A percentile compares a stretch with the other conserved stretches of the same genome.
Conservation (phyloP, 2,113 vertebrate genomes). For the Ibidorhyncha struthersii region DNA sequence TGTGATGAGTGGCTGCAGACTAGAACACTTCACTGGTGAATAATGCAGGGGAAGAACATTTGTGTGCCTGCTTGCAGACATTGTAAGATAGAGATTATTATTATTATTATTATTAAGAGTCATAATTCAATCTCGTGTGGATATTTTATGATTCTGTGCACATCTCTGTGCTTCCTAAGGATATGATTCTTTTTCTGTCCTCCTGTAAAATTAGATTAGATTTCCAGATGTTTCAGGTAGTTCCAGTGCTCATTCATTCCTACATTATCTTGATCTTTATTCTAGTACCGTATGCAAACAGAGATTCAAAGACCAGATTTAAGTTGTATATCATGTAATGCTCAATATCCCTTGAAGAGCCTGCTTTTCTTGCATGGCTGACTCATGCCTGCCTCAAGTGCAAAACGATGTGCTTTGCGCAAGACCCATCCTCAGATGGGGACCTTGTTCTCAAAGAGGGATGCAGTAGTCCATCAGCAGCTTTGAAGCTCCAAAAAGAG, state of each 20-base stretch:
- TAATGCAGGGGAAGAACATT: background rate
- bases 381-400: conserved; percentile 1
- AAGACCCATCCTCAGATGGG: background rate
- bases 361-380: conserved; percentile 15
- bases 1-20: background rate
- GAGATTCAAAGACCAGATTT: conserved; percentile 21
- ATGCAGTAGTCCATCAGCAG: background rate
- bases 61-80: background rate
- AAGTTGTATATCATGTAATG: conserved; percentile 6
- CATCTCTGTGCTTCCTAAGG: background rate
- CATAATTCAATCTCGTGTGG: background rate
- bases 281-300: background rate
- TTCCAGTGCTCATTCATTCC: conserved; percentile 17
- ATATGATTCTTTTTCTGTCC: background rate
- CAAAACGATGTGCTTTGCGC: background rate
- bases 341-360: background rate
- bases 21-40: background rate
- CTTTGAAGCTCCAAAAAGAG: background rate
- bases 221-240: background rate
- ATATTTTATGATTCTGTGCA: background rate
- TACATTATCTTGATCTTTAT: conserved; percentile 23
- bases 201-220: background rate
- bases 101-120: background rate
- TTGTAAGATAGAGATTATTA: background rate
- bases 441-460: background rate